These are phyloP conservation scores for Poeciliopsis turneri DNA, from an alignment of 2,797 vertebrate genomes.

Conservation along the genomic window DNA sequence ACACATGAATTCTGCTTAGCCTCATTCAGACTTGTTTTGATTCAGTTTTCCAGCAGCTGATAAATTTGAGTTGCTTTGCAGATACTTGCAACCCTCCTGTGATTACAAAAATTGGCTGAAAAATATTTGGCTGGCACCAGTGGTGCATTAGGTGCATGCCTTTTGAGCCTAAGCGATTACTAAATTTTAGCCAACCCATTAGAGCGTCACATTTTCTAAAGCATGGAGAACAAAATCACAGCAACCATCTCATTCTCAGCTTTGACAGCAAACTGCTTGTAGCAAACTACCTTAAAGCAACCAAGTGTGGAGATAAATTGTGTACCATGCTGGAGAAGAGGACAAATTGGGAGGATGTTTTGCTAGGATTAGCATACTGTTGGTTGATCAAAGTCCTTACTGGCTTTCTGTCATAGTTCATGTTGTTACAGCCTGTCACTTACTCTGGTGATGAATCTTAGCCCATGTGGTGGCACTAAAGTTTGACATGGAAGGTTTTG, in stretches of 20 bases:
- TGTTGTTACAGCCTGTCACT: conserved; percentile 41
- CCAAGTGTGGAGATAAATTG: not conserved
- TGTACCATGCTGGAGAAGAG: conserved; percentile 21
- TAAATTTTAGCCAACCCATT: not conserved
- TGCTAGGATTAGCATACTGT: conserved; percentile 31
- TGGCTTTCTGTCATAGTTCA: conserved; percentile 28
- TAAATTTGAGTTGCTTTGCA: not conserved
- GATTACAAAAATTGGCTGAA: not conserved
- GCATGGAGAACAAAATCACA: conserved; percentile 17
- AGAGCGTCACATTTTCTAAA: conserved; percentile 26
- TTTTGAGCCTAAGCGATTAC: not conserved
- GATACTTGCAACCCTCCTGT: not conserved
- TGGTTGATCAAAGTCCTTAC: conserved; percentile 24
- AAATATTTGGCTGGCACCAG: not conserved
- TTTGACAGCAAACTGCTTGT: conserved; percentile 24
- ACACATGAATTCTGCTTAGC: not conserved
- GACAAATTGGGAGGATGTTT: conserved; percentile 42
- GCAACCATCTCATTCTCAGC: conserved; percentile 18
- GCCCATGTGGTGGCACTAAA: not conserved
- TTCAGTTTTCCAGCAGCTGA: not conserved
- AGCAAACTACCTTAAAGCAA: not conserved
- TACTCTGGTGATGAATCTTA: conserved; percentile 42
- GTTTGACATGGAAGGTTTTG: conserved; percentile 37
- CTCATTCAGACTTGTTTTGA: not conserved
- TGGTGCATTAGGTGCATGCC: not conserved